A percentile compares a stretch with the other conserved stretches of the same genome.
Evolutionary conservation across 2,888 invertebrate genomes (phyloP).

Genomic region (Pristionchus mayeri): DNA sequence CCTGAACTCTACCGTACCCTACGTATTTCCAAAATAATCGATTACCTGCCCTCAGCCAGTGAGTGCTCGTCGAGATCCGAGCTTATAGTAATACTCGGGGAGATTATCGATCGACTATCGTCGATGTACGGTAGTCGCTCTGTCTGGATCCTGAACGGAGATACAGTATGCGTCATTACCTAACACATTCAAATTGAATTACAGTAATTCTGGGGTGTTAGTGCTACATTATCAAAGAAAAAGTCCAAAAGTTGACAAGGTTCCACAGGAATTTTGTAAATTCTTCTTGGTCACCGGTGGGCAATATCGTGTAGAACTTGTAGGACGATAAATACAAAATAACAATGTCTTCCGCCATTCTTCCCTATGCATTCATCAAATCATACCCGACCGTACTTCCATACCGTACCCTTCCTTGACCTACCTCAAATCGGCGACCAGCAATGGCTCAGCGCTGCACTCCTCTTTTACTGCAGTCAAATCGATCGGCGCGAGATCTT

Average conservation of each 20-base stretch:
- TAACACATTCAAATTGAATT: too few relatives aligned
- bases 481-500: background rate
- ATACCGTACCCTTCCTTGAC: background rate
- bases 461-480: constrained; percentile 13
- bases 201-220: too few relatives aligned
- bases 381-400: too few relatives aligned
- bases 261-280: too few relatives aligned
- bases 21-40: background rate
- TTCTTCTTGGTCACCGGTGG: too few relatives aligned
- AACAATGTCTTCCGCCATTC: too few relatives aligned
- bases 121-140: background rate
- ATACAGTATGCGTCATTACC: too few relatives aligned
- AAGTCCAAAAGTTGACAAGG: too few relatives aligned
- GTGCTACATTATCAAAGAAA: too few relatives aligned
- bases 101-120: constrained; percentile 1
- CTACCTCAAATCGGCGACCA: background rate
- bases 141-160: background rate
- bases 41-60: constrained; percentile 32
- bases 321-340: too few relatives aligned
- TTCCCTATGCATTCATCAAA: too few relatives aligned
- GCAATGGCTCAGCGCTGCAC: background rate
- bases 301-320: too few relatives aligned
- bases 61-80: constrained; percentile 47
- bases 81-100: constrained; percentile 22
- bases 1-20: background rate